Conservation (phyloP, 2,797 vertebrate species). For the Hypotaenidia philippensis region DNA sequence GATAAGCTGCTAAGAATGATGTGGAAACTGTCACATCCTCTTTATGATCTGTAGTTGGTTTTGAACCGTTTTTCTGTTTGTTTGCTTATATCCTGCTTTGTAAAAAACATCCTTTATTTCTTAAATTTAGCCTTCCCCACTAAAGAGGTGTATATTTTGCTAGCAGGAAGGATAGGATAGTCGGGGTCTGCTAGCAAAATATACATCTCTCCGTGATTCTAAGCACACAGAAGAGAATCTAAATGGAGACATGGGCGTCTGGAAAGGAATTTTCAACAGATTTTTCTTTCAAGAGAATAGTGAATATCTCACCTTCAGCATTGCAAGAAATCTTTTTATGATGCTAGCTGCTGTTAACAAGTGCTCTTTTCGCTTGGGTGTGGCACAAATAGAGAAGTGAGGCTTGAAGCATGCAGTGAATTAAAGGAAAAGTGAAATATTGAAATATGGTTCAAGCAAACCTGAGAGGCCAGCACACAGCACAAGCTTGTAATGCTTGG, state of each 20-base stretch:
- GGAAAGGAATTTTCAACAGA: background rate
- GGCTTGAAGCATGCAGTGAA: background rate
- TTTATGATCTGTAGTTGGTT: constrained; percentile 19
- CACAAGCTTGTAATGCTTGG: background rate
- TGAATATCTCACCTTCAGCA: background rate
- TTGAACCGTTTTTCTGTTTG: constrained; percentile 53
- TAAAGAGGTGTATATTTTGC: constrained; percentile 51
- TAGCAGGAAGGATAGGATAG: background rate
- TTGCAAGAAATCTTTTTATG: background rate
- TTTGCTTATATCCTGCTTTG: constrained; percentile 61
- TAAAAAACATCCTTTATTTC: constrained; percentile 42
- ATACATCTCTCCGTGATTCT: background rate
- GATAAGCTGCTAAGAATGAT: constrained; percentile 15
- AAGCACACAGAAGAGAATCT: background rate
- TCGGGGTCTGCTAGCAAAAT: constrained; percentile 8
- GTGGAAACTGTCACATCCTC: constrained; percentile 47
- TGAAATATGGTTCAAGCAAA: background rate
- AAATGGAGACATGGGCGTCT: background rate
- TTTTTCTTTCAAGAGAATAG: background rate
- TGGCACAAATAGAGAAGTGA: background rate
- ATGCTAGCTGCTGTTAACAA: background rate
- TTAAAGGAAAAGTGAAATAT: background rate
- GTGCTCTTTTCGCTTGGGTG: background rate
- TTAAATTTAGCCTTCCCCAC: constrained; percentile 58
- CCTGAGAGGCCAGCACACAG: background rate